Evolutionary conservation across 2,888 invertebrate species (phyloP).

Genomic region (Drosophila nr. perissopoda): DNA sequence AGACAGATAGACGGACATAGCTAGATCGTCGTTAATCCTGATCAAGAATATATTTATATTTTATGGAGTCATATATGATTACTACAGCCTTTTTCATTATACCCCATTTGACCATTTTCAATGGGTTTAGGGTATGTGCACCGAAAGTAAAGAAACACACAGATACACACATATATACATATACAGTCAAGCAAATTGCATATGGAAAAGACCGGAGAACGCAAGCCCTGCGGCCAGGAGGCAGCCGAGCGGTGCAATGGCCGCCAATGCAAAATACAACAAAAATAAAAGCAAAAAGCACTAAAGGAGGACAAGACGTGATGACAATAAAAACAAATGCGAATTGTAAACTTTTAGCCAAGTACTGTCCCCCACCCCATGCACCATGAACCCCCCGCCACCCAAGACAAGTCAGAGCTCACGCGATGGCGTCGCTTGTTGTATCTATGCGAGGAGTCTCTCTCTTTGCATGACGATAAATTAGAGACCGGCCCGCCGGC

Average conservation of each 20-base stretch:
- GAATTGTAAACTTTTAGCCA: constrained; percentile 76
- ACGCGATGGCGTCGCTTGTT: constrained; percentile 52
- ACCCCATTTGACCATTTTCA: neutral
- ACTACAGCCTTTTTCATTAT: neutral
- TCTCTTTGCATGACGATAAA: constrained; percentile 61
- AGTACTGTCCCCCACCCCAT: constrained; percentile 41
- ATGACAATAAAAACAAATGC: constrained; percentile 77
- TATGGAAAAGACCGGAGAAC: constrained; percentile 51
- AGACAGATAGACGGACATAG: neutral
- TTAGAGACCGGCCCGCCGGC: constrained; percentile 75
- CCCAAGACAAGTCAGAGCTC: constrained; percentile 36
- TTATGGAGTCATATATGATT: neutral
- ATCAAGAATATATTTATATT: neutral
- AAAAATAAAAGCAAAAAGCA: constrained; percentile 39
- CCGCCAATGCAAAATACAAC: constrained; percentile 39
- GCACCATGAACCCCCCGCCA: neutral
- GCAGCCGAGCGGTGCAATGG: constrained; percentile 43
- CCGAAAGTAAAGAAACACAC: neutral
- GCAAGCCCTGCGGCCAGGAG: constrained; percentile 11
- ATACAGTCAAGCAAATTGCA: constrained; percentile 46
- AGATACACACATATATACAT: neutral
- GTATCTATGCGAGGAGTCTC: constrained; percentile 34
- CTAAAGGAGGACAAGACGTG: constrained; percentile 66
- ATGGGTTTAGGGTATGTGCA: neutral
- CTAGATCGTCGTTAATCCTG: neutral